A percentile compares a stretch with the other conserved stretches of the same genome.
phyloP scores from a whole-genome alignment of 2,113 vertebrate species.

The Ifrita kowaldi region DNA sequence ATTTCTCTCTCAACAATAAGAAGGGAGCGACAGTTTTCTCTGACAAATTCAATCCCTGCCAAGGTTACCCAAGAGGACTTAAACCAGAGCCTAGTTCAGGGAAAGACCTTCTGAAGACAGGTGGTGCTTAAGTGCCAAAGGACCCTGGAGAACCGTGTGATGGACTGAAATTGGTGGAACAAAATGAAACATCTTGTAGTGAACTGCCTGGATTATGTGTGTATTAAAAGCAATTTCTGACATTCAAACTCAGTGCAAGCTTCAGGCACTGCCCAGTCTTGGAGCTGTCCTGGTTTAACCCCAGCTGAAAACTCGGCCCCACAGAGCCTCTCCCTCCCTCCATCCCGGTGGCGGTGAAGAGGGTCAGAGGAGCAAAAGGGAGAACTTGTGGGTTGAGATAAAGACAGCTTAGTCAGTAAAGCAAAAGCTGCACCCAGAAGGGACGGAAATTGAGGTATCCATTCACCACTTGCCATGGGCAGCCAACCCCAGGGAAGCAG shows the following conservation, averaged over 20 bases:
- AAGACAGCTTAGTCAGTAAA: neutral
- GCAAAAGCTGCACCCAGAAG: neutral
- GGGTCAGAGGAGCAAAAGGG: neutral
- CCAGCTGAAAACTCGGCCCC: neutral
- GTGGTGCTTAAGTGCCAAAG: neutral
- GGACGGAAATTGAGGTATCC: neutral
- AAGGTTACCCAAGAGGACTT: neutral
- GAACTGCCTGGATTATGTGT: neutral
- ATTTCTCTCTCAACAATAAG: neutral
- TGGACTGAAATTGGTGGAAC: neutral
- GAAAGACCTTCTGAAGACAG: neutral
- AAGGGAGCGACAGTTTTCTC: neutral
- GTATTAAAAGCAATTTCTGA: neutral
- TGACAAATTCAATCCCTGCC: neutral
- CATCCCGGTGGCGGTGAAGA: neutral
- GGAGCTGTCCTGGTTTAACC: neutral
- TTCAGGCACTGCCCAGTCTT: neutral
- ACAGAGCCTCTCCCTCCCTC: neutral
- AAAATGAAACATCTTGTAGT: neutral
- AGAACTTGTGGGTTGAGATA: neutral
- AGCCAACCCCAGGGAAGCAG: neutral
- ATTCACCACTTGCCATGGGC: too few species aligned
- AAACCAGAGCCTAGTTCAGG: neutral
- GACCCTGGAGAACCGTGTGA: neutral
- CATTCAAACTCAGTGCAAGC: neutral